Conservation (phyloP, 2,113 vertebrate genomes). For the Psettodes erumei region DNA sequence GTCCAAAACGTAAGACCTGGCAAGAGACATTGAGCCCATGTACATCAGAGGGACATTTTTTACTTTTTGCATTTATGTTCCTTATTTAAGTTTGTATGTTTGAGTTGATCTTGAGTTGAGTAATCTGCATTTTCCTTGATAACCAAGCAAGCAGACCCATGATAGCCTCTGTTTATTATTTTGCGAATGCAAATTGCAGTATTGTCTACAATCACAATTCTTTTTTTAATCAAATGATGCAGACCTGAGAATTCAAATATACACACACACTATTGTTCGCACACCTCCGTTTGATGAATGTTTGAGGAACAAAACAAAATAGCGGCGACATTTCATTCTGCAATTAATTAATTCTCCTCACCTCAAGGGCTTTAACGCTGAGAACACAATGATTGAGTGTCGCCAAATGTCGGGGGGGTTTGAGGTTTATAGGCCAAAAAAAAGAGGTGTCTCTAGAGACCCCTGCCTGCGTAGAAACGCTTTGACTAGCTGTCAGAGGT, state of each 20-base stretch:
- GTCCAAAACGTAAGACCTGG: too few species aligned
- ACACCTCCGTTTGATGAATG: conserved; percentile 14
- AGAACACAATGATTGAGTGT: conserved; percentile 30
- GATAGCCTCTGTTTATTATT: too few species aligned
- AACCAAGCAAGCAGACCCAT: too few species aligned
- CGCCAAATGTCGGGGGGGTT: conserved; percentile 6
- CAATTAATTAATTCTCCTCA: conserved; percentile 16
- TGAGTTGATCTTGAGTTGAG: too few species aligned
- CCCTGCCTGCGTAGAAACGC: conserved; percentile 29
- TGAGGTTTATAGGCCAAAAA: conserved; percentile 43
- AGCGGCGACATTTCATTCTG: conserved; percentile 4
- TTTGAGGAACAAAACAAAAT: conserved; percentile 12
- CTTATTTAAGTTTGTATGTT: too few species aligned
- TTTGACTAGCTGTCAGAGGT: conserved; percentile 44
- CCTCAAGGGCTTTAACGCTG: conserved; percentile 40
- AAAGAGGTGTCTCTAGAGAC: conserved; percentile 34
- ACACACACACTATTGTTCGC: neutral
- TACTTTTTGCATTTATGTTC: too few species aligned
- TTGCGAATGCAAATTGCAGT: too few species aligned
- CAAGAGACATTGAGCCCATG: too few species aligned
- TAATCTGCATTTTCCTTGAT: too few species aligned
- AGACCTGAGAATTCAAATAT: neutral
- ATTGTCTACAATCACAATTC: too few species aligned
- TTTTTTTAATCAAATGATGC: too few species aligned
- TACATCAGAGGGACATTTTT: too few species aligned